phyloP scores from a whole-genome alignment of 30 jellyfish, hydroid and myxozoan species.

The Catostylus mosaicus region DNA sequence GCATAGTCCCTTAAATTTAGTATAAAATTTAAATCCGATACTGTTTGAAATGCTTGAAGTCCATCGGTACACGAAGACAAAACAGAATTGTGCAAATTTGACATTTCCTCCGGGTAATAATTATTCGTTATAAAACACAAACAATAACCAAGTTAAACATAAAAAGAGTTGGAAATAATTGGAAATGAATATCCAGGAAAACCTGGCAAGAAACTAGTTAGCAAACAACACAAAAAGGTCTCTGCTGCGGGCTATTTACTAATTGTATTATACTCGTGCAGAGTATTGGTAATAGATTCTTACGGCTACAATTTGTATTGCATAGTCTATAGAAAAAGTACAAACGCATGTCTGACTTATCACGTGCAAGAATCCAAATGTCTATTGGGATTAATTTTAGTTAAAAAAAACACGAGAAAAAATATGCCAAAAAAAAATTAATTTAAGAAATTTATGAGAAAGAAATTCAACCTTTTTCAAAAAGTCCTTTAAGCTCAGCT shows the following conservation, averaged over 20 bases:
- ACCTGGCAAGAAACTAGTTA: not conserved
- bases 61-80: slow-evolving; percentile 16
- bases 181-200: slow-evolving; percentile 1
- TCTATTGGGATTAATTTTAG: not conserved
- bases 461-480: not conserved
- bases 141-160: not conserved
- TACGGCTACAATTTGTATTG: too few species aligned
- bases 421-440: too few species aligned
- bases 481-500: not conserved
- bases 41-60: slow-evolving; percentile 3
- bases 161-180: slow-evolving; percentile 1
- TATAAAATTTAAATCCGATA: not conserved
- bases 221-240: not conserved
- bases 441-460: not conserved
- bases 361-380: not conserved
- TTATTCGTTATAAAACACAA: not conserved
- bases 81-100: slow-evolving; percentile 8
- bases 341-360: not conserved
- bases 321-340: not conserved
- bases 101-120: slow-evolving; percentile 1
- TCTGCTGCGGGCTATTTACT: not conserved
- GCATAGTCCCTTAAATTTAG: slow-evolving; percentile 19
- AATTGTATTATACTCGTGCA: too few species aligned
- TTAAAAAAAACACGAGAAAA: not conserved
- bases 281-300: too few species aligned